Conservation (phyloP, 2,113 vertebrate genomes). For the Heterocephalus glaber region DNA sequence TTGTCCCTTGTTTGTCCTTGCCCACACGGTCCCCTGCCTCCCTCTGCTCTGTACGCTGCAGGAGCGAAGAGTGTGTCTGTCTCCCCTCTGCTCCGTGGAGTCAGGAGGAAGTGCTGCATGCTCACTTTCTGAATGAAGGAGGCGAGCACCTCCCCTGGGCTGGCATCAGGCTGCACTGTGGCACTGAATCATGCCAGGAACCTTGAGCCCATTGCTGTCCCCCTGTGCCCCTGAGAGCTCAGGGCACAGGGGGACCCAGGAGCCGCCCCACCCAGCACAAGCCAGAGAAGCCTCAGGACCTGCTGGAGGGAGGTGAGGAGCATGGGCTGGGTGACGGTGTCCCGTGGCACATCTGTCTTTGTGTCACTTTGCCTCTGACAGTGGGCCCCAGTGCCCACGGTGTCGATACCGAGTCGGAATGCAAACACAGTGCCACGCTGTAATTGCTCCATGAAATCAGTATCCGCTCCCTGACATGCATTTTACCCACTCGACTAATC, state of each 20-base stretch:
- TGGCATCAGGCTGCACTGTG: rapidly evolving
- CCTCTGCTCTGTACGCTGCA: rapidly evolving
- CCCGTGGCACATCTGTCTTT: not conserved
- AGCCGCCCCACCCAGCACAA: too few species aligned
- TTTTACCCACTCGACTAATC: constrained; percentile 71
- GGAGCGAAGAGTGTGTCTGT: rapidly evolving
- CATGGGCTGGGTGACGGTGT: rapidly evolving
- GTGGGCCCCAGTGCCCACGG: not conserved
- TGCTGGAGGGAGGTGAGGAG: not conserved
- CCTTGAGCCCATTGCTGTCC: not conserved
- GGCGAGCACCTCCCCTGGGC: rapidly evolving
- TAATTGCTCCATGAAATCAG: constrained; percentile 67
- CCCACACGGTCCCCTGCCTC: not conserved
- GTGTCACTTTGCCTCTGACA: not conserved
- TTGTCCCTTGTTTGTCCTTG: not conserved
- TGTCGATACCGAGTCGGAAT: not conserved
- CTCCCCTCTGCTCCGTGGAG: rapidly evolving
- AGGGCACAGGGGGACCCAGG: rapidly evolving
- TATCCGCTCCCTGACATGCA: constrained; percentile 65
- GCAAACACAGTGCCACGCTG: not conserved
- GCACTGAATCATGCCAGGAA: rapidly evolving
- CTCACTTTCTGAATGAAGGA: rapidly evolving
- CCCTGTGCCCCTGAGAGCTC: not conserved
- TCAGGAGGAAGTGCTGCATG: rapidly evolving
- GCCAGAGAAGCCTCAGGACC: not conserved